Conservation (phyloP, 2,888 invertebrate genomes). For the Microctonus aethiopoides region DNA sequence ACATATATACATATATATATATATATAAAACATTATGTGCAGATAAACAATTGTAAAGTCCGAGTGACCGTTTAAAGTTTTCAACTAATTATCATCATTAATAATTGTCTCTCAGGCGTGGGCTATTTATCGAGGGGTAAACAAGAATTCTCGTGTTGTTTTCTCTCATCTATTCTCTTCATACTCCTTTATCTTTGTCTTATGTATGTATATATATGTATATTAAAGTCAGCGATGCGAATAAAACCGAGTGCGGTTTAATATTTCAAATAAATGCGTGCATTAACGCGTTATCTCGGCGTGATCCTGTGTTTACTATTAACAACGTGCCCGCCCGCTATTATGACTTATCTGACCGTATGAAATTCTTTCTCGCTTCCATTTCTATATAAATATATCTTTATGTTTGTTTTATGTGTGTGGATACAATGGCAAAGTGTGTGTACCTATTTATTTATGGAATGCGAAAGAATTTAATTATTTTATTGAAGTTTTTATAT, state of each 20-base stretch:
- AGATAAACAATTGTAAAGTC: conserved; percentile 53
- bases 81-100: conserved; percentile 63
- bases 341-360: conserved; percentile 62
- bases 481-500: too few species aligned
- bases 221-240: conserved; percentile 15
- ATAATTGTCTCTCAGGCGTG: conserved; percentile 54
- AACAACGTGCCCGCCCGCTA: conserved; percentile 59
- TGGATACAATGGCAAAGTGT: not conserved
- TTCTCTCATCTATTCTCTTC: not conserved
- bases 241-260: conserved; percentile 52
- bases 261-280: conserved; percentile 66
- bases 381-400: too few species aligned
- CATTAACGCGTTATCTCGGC: conserved; percentile 64
- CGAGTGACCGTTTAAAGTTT: conserved; percentile 60
- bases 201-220: conserved; percentile 6
- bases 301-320: conserved; percentile 64
- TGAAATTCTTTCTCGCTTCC: not conserved
- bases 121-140: conserved; percentile 30
- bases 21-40: conserved; percentile 23
- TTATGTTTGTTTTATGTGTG: too few species aligned
- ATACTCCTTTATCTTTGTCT: too few species aligned
- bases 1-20: not conserved
- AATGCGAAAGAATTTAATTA: too few species aligned
- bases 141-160: conserved; percentile 24
- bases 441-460: too few species aligned